Conservation (phyloP, 2,888 invertebrate species). For the Lacanobia oleracea region DNA sequence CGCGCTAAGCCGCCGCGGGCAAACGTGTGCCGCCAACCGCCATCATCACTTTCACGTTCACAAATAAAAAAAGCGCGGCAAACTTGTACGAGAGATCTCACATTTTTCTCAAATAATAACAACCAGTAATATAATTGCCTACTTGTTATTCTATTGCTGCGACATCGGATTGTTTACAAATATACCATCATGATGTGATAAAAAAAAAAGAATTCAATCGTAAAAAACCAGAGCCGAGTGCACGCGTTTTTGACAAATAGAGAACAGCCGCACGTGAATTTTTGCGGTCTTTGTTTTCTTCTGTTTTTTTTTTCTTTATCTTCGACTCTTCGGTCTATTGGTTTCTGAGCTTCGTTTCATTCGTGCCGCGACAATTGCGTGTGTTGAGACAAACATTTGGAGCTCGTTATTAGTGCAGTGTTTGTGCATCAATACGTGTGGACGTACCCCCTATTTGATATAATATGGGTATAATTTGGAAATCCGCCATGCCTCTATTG, state of each 20-base stretch:
- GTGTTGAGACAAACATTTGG: constrained; percentile 50
- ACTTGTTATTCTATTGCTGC: constrained; percentile 70
- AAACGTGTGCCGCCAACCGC: constrained; percentile 78
- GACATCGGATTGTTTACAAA: constrained; percentile 78
- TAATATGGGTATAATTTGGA: constrained; percentile 87
- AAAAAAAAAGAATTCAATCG: constrained; percentile 70
- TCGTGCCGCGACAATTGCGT: constrained; percentile 52
- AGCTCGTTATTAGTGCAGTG: constrained; percentile 67
- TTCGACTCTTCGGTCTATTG: constrained; percentile 68
- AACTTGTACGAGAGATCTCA: constrained; percentile 75
- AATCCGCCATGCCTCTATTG: constrained; percentile 83
- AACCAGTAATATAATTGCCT: constrained; percentile 55
- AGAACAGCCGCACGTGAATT: constrained; percentile 62
- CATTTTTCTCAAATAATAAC: constrained; percentile 71
- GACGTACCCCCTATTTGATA: constrained; percentile 68
- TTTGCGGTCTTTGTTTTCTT: constrained; percentile 66
- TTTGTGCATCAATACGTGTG: constrained; percentile 66
- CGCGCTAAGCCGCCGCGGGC: constrained; percentile 78
- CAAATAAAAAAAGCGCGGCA: constrained; percentile 80
- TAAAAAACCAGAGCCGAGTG: constrained; percentile 56
- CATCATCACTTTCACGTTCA: constrained; percentile 83
- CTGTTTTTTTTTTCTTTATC: constrained; percentile 74
- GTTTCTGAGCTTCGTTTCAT: constrained; percentile 53
- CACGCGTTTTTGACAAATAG: constrained; percentile 61
- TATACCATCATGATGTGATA: constrained; percentile 78